Evolutionary conservation across 2,888 invertebrate genomes (phyloP), one percentile per base, ranked within the genome.

Genomic region (Ernsta delagoae): DNA sequence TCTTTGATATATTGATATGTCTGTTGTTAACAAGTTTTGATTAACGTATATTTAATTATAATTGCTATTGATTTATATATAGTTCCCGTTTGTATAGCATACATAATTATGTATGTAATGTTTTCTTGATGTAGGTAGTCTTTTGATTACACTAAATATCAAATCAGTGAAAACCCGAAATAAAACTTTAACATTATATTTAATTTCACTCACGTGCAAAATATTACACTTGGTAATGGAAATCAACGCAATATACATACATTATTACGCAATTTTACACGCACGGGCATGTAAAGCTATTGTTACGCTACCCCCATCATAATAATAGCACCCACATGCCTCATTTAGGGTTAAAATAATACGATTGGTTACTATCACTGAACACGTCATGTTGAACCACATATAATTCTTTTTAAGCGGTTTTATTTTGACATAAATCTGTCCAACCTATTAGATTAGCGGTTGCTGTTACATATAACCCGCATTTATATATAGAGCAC

Each of bases 341-440:
- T 45, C 45, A 45, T 45, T 45, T 45, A 45, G n/a, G n/a, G n/a
- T 45, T 45, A 45, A n/a, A n/a, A n/a, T n/a, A 45, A 43, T 43
- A 43, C 8, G 43, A 43, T n/a, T 11, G 4, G n/a, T 11, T 45
- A 45, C n/a, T 45, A 45, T 45, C 45, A 45, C 45, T 45, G 45
- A 45, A 6, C 11, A 45, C n/a, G 11, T 11, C 11, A 45, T 5
- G 45, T 11, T 45, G n/a, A 45, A 45, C 48, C 48, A 48, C 36
- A 50, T 50, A 74, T 76, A 76, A 76, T 76, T 77, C 74, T 73
- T 71, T n/a, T n/a, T n/a, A n/a, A n/a, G n/a, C n/a, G n/a, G n/a
- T n/a, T n/a, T n/a, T n/a, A n/a, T 73, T 56, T 70, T 71, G 72
- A 75, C 74, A 75, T 76, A 77, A 77, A 77, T 77, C 76, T 65